Base-by-base conservation (phyloP, 2,113 vertebrate genomes). In the Crotalus horridus region DNA sequence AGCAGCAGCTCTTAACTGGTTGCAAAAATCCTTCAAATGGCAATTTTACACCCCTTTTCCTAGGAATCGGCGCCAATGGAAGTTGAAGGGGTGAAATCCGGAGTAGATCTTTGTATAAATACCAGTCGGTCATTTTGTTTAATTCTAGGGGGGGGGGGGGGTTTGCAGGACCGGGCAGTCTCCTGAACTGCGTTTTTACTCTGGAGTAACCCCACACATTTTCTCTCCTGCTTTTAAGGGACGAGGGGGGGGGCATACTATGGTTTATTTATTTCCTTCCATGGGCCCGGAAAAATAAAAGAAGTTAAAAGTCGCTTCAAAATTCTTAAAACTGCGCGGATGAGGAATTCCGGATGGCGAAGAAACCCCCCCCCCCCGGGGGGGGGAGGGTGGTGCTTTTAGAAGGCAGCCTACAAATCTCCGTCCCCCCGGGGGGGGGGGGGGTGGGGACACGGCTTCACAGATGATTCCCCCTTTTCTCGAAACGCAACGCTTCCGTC, bases 391-490 rank as follows among this genome's bases (percentile, higher is more conserved):
- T 7, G 15, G 15, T 3, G n/a, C n/a, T 74, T 20, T 7, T 20
- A 20, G 69, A 33, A 6, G 6, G n/a, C 69, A 39, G 69, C 15
- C 69, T 20, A 20, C 69, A n/a, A 39, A 15, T 6, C 69, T 74
- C 69, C n/a, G 17, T 74, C 69, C 69, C 17, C n/a, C n/a, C n/a
- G n/a, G n/a, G n/a, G 15, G n/a, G n/a, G n/a, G n/a, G 13, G 6
- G n/a, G n/a, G n/a, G 6, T 2, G 4, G 12, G 1, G 0, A 7
- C 3, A 39, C 61, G 61, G 10, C n/a, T n/a, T n/a, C 26, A 69
- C 3, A 20, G 69, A 20, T 33, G 29, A 64, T 39, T 17, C 17
- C 6, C n/a, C n/a, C n/a, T 5, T 33, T 39, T 20, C 17, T 2
- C 15, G 15, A 81, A 81, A 39, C 69, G n/a, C 3, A 81, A 81